phyloP scores from a whole-genome alignment of 2,888 invertebrate species.

The Augochlorella aurata region DNA sequence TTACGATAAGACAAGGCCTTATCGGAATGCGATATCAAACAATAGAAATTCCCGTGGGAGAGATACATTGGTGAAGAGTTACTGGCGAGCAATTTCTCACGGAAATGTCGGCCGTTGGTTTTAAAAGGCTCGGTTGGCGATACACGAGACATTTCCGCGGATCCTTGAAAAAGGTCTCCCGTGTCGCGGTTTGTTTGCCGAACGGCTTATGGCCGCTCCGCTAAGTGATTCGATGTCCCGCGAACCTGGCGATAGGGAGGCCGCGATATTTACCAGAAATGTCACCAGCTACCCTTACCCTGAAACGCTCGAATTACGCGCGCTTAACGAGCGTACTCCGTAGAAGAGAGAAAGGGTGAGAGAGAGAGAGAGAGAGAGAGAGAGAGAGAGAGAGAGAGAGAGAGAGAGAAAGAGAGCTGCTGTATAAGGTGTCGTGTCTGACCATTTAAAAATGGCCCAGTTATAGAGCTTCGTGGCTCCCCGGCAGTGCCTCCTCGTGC shows the following conservation, averaged over 20 bases:
- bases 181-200: slow-evolving; percentile 56
- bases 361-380: neutral
- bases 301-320: slow-evolving; percentile 55
- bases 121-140: neutral
- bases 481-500: neutral
- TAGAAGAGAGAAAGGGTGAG: neutral
- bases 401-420: neutral
- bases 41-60: neutral
- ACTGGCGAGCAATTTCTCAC: neutral
- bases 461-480: neutral
- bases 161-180: slow-evolving; percentile 57
- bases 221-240: slow-evolving; percentile 50
- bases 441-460: slow-evolving; percentile 13
- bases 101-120: neutral
- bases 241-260: slow-evolving; percentile 22
- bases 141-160: slow-evolving; percentile 7
- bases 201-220: slow-evolving; percentile 48
- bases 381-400: neutral
- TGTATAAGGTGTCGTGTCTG: neutral
- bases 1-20: neutral
- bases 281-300: slow-evolving; percentile 67
- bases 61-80: neutral
- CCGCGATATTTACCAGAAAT: slow-evolving; percentile 69
- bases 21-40: neutral
- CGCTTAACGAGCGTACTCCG: slow-evolving; percentile 29